These are phyloP conservation scores for Prietella phreatophila DNA, from an alignment of 2,113 vertebrate species.

Conservation along the genomic window DNA sequence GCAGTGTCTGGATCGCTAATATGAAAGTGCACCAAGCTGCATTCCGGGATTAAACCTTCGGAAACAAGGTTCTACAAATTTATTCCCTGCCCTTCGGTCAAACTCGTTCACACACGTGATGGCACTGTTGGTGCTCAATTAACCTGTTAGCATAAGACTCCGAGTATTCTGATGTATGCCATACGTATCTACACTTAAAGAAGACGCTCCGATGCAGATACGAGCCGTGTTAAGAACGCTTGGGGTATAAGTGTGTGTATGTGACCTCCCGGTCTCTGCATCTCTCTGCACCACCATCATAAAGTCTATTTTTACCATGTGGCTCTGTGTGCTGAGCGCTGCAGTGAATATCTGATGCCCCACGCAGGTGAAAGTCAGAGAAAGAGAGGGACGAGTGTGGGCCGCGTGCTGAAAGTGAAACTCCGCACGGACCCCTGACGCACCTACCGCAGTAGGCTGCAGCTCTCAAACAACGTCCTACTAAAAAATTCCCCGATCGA, in stretches of 20 bases:
- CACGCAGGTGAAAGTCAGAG: constrained; percentile 35
- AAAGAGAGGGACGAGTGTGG: constrained; percentile 24
- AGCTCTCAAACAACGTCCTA: not conserved
- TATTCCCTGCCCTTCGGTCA: not conserved
- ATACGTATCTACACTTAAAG: not conserved
- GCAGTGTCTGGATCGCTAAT: not conserved
- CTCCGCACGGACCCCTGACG: constrained; percentile 29
- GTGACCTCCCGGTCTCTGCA: constrained; percentile 49
- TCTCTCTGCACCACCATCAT: constrained; percentile 45
- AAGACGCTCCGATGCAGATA: constrained; percentile 54
- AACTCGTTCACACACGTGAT: not conserved
- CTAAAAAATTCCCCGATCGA: constrained; percentile 22
- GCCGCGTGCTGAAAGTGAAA: constrained; percentile 42
- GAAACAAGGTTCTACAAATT: not conserved
- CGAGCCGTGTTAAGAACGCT: constrained; percentile 51
- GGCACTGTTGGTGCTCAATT: not conserved
- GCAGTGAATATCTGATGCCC: constrained; percentile 63
- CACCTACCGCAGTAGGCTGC: constrained; percentile 29
- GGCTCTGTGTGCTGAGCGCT: constrained; percentile 64
- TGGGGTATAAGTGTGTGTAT: constrained; percentile 47
- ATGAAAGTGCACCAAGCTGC: not conserved
- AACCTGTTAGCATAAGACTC: too few species aligned
- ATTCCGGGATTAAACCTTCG: not conserved
- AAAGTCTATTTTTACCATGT: constrained; percentile 61
- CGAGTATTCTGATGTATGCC: not conserved